phyloP scores from a whole-genome alignment of 2,113 vertebrate genomes.

The Microtus pennsylvanicus region DNA sequence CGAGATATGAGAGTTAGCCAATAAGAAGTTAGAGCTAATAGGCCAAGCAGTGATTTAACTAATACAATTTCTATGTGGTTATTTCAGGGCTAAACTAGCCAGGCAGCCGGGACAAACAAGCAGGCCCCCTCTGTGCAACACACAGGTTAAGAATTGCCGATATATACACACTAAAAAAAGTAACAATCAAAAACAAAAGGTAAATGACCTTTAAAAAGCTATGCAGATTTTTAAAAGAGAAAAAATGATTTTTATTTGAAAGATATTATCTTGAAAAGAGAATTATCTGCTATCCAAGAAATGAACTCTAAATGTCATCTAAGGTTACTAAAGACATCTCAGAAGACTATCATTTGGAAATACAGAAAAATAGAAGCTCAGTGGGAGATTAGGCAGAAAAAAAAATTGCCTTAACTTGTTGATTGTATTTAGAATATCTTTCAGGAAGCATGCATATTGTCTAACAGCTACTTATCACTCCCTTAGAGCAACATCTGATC shows the following conservation, averaged over 20 bases:
- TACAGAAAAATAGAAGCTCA: background rate
- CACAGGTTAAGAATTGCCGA: background rate
- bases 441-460: background rate
- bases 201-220: background rate
- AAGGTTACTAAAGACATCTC: background rate
- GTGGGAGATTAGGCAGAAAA: background rate
- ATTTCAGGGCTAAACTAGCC: too few species aligned
- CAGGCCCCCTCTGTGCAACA: too few species aligned
- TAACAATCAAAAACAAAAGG: background rate
- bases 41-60: too few species aligned
- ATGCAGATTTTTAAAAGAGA: background rate
- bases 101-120: too few species aligned
- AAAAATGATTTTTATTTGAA: background rate
- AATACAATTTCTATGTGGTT: too few species aligned
- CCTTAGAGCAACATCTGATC: background rate
- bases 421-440: background rate
- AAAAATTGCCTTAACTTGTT: background rate
- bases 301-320: background rate
- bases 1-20: too few species aligned
- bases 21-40: too few species aligned
- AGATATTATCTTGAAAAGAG: background rate
- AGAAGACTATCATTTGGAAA: background rate
- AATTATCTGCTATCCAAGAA: background rate
- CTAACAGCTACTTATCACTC: background rate
- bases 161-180: background rate